Evolutionary conservation across 92 coral and sea anemone genomes (phyloP).

Genomic region (Diadumene lineata): DNA sequence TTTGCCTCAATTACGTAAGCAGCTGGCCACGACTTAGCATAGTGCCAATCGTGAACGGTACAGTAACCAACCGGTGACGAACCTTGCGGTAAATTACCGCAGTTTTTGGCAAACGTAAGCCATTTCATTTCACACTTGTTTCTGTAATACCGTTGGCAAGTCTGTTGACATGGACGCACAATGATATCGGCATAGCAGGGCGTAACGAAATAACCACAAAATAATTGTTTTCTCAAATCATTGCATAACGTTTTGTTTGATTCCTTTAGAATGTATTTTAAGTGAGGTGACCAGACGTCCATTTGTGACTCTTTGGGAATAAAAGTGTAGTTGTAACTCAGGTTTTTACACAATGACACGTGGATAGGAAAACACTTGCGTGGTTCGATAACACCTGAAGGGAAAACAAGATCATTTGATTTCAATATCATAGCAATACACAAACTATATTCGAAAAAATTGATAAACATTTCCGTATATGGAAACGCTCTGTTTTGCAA

Average conservation of each 20-base stretch:
- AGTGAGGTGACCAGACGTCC: not conserved
- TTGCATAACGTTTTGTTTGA: not conserved
- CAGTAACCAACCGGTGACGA: not conserved
- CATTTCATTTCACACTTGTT: not conserved
- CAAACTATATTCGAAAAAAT: too few species aligned
- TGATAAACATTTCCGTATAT: too few species aligned
- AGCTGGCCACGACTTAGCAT: not conserved
- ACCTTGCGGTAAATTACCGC: not conserved
- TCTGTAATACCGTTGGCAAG: not conserved
- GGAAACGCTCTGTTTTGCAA: too few species aligned
- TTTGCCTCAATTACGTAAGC: not conserved
- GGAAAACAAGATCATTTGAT: not conserved
- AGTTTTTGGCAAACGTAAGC: not conserved
- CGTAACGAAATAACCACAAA: not conserved
- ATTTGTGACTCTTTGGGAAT: not conserved
- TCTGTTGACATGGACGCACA: not conserved
- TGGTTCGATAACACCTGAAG: not conserved
- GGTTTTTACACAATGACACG: not conserved
- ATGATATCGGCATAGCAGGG: not conserved
- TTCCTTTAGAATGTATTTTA: not conserved
- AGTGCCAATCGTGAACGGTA: not conserved
- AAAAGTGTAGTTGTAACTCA: not conserved
- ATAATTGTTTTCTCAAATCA: not conserved
- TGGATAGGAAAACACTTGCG: not conserved
- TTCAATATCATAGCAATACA: too few species aligned